Evolutionary conservation across 2,113 vertebrate species (phyloP).

Genomic region (Pterophyllum scalare): DNA sequence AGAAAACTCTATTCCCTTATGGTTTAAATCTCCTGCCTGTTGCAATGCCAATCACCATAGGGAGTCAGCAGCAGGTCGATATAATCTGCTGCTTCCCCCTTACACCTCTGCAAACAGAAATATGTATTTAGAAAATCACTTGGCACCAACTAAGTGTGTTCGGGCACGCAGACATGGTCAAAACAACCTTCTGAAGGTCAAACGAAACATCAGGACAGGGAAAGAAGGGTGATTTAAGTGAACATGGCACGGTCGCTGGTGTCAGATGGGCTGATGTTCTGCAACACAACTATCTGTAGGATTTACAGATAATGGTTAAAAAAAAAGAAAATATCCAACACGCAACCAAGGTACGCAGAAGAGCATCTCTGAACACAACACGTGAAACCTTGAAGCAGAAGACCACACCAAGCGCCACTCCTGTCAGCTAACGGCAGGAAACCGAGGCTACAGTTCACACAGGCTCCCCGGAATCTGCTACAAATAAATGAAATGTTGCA

Average conservation of each 20-base stretch:
- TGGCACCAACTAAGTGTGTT: too few relatives aligned
- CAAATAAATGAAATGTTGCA: too few relatives aligned
- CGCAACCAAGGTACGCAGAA: fast-evolving
- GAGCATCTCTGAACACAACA: background rate
- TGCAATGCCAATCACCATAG: background rate
- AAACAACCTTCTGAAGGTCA: background rate
- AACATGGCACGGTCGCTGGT: too few relatives aligned
- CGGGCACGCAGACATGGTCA: background rate
- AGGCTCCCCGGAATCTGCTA: too few relatives aligned
- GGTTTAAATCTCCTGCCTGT: background rate
- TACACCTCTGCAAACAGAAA: too few relatives aligned
- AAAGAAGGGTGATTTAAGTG: background rate
- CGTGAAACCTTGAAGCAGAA: background rate
- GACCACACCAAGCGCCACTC: background rate
- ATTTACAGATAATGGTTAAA: too few relatives aligned
- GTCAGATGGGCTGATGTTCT: too few relatives aligned
- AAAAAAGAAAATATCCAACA: too few relatives aligned
- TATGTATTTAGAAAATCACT: too few relatives aligned
- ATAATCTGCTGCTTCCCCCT: background rate
- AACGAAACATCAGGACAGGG: fast-evolving
- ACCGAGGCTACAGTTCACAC: background rate
- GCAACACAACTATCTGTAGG: too few relatives aligned
- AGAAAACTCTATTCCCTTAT: background rate
- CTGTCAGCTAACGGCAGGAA: background rate
- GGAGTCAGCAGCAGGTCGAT: background rate